Evolutionary conservation across 2,797 vertebrate genomes (phyloP).

Genomic region (Micrastur ruficollis): DNA sequence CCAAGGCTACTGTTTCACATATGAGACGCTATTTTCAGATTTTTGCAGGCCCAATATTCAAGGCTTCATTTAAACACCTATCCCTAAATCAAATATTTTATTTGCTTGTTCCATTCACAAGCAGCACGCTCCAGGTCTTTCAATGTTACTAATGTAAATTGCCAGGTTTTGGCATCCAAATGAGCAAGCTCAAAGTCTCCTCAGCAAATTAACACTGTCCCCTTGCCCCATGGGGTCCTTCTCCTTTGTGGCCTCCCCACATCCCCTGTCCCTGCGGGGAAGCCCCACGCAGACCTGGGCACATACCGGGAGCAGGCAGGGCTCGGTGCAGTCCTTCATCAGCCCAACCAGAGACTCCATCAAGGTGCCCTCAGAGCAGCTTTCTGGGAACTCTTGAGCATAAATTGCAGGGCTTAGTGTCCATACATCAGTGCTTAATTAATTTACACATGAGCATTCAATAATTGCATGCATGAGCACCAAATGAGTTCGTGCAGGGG

Average conservation of each 20-base stretch:
- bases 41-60: neutral
- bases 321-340: neutral
- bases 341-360: neutral
- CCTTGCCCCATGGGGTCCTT: accelerated
- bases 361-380: neutral
- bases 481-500: neutral
- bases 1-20: neutral
- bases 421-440: neutral
- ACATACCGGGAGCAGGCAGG: too few relatives aligned
- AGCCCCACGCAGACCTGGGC: accelerated
- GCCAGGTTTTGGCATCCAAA: neutral
- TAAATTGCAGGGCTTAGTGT: neutral
- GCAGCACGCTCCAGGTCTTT: neutral
- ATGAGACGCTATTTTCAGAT: neutral
- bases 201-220: neutral
- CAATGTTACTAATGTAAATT: neutral
- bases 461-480: neutral
- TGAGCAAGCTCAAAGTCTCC: neutral
- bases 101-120: neutral
- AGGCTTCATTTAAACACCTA: neutral
- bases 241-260: neutral
- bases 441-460: neutral
- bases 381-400: neutral
- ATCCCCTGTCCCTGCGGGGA: too few relatives aligned
- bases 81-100: accelerated